These are phyloP conservation scores for Bombus soroeensis DNA, from an alignment of 1,140 invertebrate species.

Conservation along the genomic window DNA sequence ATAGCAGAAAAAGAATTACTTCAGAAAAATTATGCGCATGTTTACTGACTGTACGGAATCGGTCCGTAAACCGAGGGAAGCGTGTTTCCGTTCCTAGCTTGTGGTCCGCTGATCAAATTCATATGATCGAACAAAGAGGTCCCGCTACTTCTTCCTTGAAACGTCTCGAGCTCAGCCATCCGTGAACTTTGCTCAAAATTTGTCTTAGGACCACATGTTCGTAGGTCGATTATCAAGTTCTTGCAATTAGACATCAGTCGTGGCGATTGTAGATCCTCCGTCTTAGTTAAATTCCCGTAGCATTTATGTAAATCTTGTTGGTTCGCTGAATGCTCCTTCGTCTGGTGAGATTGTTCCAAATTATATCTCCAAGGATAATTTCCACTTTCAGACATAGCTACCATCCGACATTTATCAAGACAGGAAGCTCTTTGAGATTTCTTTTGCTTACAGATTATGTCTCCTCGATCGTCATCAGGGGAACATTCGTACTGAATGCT, in stretches of 20 bases:
- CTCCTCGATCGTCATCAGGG: not conserved
- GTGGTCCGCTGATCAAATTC: constrained; percentile 64
- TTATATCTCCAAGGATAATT: too few species aligned
- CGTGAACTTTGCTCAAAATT: not conserved
- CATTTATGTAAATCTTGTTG: constrained; percentile 63
- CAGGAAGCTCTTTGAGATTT: too few species aligned
- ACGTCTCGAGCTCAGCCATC: constrained; percentile 6
- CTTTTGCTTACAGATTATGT: too few species aligned
- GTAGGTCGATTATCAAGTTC: constrained; percentile 68
- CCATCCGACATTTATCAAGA: not conserved
- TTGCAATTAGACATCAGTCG: constrained; percentile 76
- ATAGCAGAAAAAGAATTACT: constrained; percentile 56
- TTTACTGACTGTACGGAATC: constrained; percentile 85
- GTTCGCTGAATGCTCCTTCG: not conserved
- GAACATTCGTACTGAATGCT: constrained; percentile 14
- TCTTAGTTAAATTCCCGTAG: constrained; percentile 60
- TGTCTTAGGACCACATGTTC: not conserved
- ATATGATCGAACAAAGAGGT: constrained; percentile 60
- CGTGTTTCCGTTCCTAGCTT: constrained; percentile 78
- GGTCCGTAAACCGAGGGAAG: constrained; percentile 84
- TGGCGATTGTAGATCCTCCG: constrained; percentile 72
- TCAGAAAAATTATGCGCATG: constrained; percentile 59
- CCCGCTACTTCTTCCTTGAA: constrained; percentile 17
- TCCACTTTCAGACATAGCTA: too few species aligned
- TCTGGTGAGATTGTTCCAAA: not conserved